Base-by-base conservation (phyloP, 1,140 invertebrate genomes). In the Eupeodes corollae region DNA sequence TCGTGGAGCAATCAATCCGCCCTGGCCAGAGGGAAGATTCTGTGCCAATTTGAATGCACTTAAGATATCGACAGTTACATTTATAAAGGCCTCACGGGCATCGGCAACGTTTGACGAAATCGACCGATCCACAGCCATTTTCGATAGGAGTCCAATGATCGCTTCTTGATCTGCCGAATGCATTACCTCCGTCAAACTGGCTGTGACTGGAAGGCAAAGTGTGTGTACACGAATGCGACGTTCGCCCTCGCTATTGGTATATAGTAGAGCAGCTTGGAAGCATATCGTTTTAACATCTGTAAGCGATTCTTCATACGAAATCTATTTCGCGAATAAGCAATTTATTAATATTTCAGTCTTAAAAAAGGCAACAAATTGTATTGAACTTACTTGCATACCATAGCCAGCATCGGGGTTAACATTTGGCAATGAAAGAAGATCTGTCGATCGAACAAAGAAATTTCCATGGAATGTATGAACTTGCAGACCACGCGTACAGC, bases 391-490 rank as follows among this genome's bases (percentile, higher is more conserved):
- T 75, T 99, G 96, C 85, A 99, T 97, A 15, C 89, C 95, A 71
- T 96, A 98, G 15, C 92, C 94, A 30, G 92, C 84, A 72, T 99
- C 97, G 0, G 96, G 96, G 73, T 96, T 99, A 38, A 98, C 85
- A 73, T 98, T 99, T 21, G 97, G 93, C 50, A 99, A 71, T 32
- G 91, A 93, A 15, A 99, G 71, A 14, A 99, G 73, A 73, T 99
- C 96, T 5, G 94, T 97, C 0, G 95, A 98, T 15, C 97, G 78
- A 33, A 99, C 95, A 73, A 99, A 99, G 76, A 98, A 98, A 69
- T 98, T 98, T 10, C 97, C 97, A 74, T 99, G 94, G 78, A 99
- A 99, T 54, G 93, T 94, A 67, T 98, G 92, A 52, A 99, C 93
- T 31, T 87, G 78, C 38, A 99, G 70, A 14, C 96, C 90, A 68